Evolutionary conservation across 53 echinoderm and acorn worm species (phyloP), one percentile per base, ranked within the genome.

Genomic region (Patiria pectinifera): DNA sequence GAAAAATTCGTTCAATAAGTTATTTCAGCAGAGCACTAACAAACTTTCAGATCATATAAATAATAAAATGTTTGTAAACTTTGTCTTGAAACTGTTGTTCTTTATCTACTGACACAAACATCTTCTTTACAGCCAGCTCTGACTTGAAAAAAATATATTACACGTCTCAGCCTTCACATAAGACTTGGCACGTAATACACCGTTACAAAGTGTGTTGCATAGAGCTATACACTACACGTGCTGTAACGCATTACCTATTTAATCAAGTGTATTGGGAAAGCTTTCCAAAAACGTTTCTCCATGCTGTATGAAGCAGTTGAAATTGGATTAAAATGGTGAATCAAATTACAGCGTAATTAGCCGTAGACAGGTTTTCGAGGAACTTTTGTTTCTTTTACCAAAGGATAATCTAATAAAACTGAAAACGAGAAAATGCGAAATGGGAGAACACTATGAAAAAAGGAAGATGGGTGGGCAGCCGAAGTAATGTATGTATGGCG

Each of bases 241-340:
- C 48, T 18, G 22, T 79, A 44, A 25, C 24, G 45, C 77, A 87
- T 87, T 77, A 19, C 87, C 78, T 87, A 80, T 89, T 79, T 47
- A 89, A 89, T 46, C 89, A 43, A 8, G 89, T 89, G 89, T 89
- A 89, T 89, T 89, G 89, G 89, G 81, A 89, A 48, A 62, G 80
- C 80, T 47, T 79, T 24, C 80, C 13, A 14, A 18, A 45, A 43
- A n/a, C 0, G 11, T 79, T 79, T 79, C 4, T 6, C 21, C 2
- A 11, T 45, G 48, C 16, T 12, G 45, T 18, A 8, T 6, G 14
- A 45, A 35, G 35, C 35, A 35, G 35, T 35, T 35, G 35, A 35
- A 35, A 45, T 25, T 79, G 14, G 48, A 45, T 25, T 79, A 45
- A 79, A 4, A 11, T 23, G 0, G 22, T 22, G 26, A 86, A 48